Base-by-base conservation (phyloP, 2,888 invertebrate genomes). In the Nemurella pictetii region DNA sequence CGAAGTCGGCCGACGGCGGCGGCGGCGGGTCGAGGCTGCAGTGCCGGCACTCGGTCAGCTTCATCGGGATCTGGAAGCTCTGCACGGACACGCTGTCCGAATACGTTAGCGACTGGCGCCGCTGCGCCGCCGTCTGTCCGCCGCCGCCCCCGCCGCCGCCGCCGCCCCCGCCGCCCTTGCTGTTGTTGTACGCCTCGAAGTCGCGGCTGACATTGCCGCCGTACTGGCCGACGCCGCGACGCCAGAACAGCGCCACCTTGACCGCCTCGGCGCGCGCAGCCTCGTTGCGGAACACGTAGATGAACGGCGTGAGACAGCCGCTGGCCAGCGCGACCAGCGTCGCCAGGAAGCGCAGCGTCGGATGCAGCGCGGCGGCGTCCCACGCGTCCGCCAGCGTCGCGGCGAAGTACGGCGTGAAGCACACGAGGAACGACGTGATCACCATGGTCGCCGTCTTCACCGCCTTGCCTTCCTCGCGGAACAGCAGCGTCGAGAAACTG, bases 401-500 rank as follows among this genome's bases (percentile, higher is more conserved):
- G 29, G 87, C 87, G 86, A 90, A 91, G 87, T 91, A 91, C 5
- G 92, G 91, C 35, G 91, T 88, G 92, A 92, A 92, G 87, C 91
- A 91, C 84, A 91, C 88, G 27, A 91, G 89, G 87, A 91, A 92
- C 15, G 92, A 91, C 15, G 90, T 90, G 55, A 92, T 89, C 78
- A 92, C 91, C 85, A 92, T 89, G 84, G 91, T 89, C 77, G 91
- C 91, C 3, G 92, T 92, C 86, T 91, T 90, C 29, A 92, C 91
- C 0, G 92, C 91, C 84, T 91, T 89, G 87, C 92, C 91, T 87
- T 92, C 92, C 87, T 92, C 92, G 1, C 91, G 89, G 87, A 91
- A 91, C 87, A 91, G 89, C 85, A 91, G 89, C 1, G 91, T 89
- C 0, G 90, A 90, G 84, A 90, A 89, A 85, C 90, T 90, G n/a